Conservation (phyloP, 2,888 invertebrate species). For the Leptogaster cylindrica region DNA sequence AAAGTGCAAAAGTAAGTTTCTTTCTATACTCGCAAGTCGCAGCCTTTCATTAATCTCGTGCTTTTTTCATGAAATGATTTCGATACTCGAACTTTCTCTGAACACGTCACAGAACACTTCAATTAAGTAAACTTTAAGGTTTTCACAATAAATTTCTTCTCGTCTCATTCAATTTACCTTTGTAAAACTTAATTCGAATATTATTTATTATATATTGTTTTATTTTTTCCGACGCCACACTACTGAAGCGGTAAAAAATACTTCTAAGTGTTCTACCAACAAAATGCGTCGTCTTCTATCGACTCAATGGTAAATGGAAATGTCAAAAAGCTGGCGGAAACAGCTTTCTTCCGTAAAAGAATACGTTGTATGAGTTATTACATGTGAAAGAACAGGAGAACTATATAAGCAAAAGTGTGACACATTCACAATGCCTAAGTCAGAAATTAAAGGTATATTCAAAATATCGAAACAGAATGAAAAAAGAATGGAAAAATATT, state of each 20-base stretch:
- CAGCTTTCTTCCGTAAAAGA: neutral
- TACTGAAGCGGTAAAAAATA: neutral
- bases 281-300: neutral
- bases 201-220: neutral
- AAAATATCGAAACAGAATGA: too few relatives aligned
- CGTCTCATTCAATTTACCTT: neutral
- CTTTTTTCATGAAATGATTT: neutral
- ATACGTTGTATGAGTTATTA: neutral
- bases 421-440: neutral
- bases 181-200: neutral
- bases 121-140: neutral
- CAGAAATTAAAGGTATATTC: too few relatives aligned
- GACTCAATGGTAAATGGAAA: too few relatives aligned
- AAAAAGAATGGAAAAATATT: too few relatives aligned
- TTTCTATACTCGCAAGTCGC: neutral
- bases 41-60: slow-evolving; percentile 11
- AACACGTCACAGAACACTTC: slow-evolving; percentile 13
- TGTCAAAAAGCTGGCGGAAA: neutral
- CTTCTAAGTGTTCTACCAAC: neutral
- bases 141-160: neutral
- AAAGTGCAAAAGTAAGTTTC: neutral
- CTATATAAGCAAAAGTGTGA: neutral
- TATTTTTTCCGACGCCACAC: neutral
- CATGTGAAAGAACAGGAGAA: neutral
- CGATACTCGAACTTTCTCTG: slow-evolving; percentile 35